Evolutionary conservation across 2,113 vertebrate genomes (phyloP).

Genomic region (Caranx melampygus): DNA sequence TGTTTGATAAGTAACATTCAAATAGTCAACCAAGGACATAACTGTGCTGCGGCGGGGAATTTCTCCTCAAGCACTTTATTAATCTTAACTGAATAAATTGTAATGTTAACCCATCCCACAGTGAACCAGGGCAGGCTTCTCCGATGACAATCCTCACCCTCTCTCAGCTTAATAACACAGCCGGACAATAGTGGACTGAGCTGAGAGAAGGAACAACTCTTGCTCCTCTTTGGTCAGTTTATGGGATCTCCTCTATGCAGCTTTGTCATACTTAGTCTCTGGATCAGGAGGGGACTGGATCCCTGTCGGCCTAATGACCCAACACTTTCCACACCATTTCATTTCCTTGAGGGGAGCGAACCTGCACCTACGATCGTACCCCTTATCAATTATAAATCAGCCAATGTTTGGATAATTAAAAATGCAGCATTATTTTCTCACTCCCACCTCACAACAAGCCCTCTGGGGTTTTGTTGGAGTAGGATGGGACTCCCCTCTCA

Average conservation of each 20-base stretch:
- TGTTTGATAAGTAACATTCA: background rate
- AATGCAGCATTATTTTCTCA: conserved; percentile 71
- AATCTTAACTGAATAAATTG: conserved; percentile 17
- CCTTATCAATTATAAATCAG: conserved; percentile 78
- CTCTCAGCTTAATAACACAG: conserved; percentile 34
- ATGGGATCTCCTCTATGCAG: conserved; percentile 58
- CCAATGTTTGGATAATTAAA: conserved; percentile 75
- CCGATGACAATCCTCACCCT: conserved; percentile 44
- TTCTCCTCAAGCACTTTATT: background rate
- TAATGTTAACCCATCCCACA: conserved; percentile 6
- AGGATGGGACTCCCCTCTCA: conserved; percentile 79
- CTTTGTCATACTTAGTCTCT: conserved; percentile 59
- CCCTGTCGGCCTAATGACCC: conserved; percentile 61
- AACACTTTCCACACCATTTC: conserved; percentile 73
- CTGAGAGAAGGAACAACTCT: conserved; percentile 36
- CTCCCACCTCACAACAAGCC: conserved; percentile 63
- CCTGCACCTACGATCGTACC: conserved; percentile 59
- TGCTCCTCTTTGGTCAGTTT: conserved; percentile 51
- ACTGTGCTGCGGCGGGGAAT: background rate
- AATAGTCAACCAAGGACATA: background rate
- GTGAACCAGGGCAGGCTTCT: conserved; percentile 59
- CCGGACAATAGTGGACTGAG: conserved; percentile 44
- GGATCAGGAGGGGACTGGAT: conserved; percentile 47
- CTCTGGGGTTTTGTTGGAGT: conserved; percentile 56
- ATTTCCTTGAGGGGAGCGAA: conserved; percentile 57